phyloP scores from a whole-genome alignment of 2,113 vertebrate genomes.

The Phyllopteryx taeniolatus region DNA sequence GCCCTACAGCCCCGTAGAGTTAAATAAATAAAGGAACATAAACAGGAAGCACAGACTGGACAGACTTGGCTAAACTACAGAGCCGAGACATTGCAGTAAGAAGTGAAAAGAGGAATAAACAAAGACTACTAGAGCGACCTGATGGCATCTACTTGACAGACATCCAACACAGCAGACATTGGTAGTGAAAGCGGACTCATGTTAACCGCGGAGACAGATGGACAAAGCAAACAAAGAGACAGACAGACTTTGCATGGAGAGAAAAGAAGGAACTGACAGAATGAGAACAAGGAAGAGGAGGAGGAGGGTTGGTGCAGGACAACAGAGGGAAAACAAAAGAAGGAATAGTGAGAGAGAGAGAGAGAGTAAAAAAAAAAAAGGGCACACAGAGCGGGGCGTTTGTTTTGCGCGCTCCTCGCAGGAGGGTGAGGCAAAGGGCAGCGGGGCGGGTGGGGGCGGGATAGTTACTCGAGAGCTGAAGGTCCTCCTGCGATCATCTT shows the following conservation, averaged over 20 bases:
- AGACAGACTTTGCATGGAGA: conserved; percentile 38
- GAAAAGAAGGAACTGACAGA: conserved; percentile 43
- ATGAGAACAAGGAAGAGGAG: conserved; percentile 24
- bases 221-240: conserved; percentile 28
- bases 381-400: conserved; percentile 82
- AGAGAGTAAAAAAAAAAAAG: conserved; percentile 62
- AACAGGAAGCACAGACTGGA: conserved; percentile 62
- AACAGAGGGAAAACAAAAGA: conserved; percentile 26
- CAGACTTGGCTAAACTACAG: conserved; percentile 68
- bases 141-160: conserved; percentile 65
- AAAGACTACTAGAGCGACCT: conserved; percentile 78
- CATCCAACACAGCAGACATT: conserved; percentile 72
- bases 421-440: conserved; percentile 42
- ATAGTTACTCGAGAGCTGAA: conserved; percentile 99
- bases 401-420: conserved; percentile 83
- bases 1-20: conserved; percentile 53
- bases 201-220: conserved; percentile 54
- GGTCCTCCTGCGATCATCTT: conserved; percentile 99
- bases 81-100: conserved; percentile 52
- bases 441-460: conserved; percentile 71
- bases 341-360: conserved; percentile 39
- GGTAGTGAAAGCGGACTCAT: conserved; percentile 64
- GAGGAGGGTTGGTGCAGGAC: conserved; percentile 13
- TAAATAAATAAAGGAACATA: conserved; percentile 58
- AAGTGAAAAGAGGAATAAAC: conserved; percentile 62